Percentiles rank a stretch among this genome's conserved stretches.
phyloP scores from a whole-genome alignment of 2,113 vertebrate species.

The Pterocles gutturalis region DNA sequence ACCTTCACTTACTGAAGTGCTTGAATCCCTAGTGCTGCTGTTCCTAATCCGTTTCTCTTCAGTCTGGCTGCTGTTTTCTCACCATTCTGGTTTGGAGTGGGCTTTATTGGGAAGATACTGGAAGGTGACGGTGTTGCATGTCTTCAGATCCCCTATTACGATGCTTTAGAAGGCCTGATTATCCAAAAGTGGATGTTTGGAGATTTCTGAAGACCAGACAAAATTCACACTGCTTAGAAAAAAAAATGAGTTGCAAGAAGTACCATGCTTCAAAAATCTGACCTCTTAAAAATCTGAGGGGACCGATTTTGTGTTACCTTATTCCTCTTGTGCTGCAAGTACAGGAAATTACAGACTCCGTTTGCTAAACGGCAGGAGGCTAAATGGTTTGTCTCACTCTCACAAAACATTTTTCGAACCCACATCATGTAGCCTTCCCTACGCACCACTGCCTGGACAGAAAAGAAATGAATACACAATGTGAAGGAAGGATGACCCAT shows the following conservation, averaged over 20 bases:
- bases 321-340: not conserved
- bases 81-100: not conserved
- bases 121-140: not conserved
- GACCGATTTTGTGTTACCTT: not conserved
- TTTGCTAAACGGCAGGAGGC: conserved; percentile 28
- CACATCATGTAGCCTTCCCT: not conserved
- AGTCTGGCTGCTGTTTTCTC: not conserved
- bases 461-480: not conserved
- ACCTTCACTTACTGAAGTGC: not conserved
- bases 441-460: not conserved
- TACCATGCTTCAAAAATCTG: not conserved
- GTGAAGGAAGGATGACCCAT: not conserved
- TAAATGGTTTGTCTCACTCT: conserved; percentile 9
- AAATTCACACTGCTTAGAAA: not conserved
- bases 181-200: not conserved
- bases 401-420: not conserved
- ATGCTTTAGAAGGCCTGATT: not conserved
- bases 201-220: not conserved
- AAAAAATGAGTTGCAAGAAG: not conserved
- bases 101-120: not conserved
- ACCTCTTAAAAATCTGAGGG: not conserved
- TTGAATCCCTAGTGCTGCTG: not conserved
- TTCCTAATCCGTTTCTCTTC: not conserved
- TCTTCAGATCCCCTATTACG: not conserved
- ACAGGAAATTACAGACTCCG: conserved; percentile 48